Evolutionary conservation across 2,888 invertebrate genomes (phyloP).

Genomic region (Acrobasis consociella): DNA sequence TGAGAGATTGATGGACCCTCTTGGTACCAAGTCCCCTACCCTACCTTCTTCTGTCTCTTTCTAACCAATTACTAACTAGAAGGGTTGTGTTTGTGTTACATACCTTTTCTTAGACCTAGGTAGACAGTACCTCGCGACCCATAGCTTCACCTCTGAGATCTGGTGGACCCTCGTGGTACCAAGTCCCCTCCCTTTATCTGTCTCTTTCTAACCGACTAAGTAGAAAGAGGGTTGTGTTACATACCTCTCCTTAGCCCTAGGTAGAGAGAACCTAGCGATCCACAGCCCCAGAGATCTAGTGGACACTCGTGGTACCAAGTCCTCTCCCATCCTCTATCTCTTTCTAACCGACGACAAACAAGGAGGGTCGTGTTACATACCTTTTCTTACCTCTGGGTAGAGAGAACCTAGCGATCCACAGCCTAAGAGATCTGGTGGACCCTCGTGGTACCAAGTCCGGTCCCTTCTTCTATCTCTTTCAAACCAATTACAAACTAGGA

Average conservation of each 20-base stretch:
- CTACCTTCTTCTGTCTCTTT: too few species aligned
- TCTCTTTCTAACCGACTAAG: too few species aligned
- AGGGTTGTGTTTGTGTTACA: constrained; percentile 17
- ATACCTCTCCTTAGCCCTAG: constrained; percentile 77
- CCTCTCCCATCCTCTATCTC: constrained; percentile 72
- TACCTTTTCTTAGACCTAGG: constrained; percentile 80
- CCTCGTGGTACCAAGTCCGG: constrained; percentile 99
- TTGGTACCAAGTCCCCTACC: constrained; percentile 99
- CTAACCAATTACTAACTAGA: too few species aligned
- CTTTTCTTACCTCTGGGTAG: constrained; percentile 81
- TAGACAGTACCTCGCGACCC: constrained; percentile 90
- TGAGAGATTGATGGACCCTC: constrained; percentile 96
- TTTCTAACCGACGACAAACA: too few species aligned
- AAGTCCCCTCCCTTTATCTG: constrained; percentile 86
- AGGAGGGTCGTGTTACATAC: constrained; percentile 37
- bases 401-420: constrained; percentile 92
- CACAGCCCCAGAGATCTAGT: constrained; percentile 88
- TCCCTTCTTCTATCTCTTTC: constrained; percentile 47
- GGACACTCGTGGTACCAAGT: constrained; percentile 99
- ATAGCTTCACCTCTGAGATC: constrained; percentile 89
- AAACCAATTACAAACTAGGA: too few species aligned
- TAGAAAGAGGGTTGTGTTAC: background rate
- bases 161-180: constrained; percentile 99
- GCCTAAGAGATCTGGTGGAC: constrained; percentile 93
- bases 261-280: constrained; percentile 90